Evolutionary conservation across 2,888 invertebrate genomes (phyloP), one percentile per base, ranked within the genome.

Genomic region (Hypomecis punctinalis): DNA sequence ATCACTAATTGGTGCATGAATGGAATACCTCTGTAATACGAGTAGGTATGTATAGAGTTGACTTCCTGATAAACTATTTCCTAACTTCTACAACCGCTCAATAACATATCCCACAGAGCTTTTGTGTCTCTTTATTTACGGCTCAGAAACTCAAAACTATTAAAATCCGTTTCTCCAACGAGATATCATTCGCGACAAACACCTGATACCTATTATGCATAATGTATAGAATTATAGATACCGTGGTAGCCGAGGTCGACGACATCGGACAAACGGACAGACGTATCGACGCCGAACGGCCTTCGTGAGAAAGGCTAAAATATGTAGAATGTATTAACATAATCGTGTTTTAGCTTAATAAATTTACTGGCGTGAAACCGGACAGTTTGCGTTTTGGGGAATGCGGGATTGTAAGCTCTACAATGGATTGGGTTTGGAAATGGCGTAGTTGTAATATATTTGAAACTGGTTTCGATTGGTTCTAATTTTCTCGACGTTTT

Each of bases 241-340:
- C 45, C 45, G 46, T 53, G 45, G 60, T 65, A 55, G 59, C 49
- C 11, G 68, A 78, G 88, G 85, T 89, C 90, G 82, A 76, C 77
- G 89, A 87, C 90, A 75, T 71, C 68, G 59, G 75, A 81, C 84
- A 91, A 91, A 91, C 91, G 59, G 75, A 81, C 84, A 91, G 91
- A 91, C 91, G 77, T 79, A 78, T 74, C 83, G 91, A 84, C 91
- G 90, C 91, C 91, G 69, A 47, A 67, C 76, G 81, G 75, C 82
- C 83, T 83, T 83, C 89, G 90, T 90, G 88, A 85, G 89, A 90
- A 89, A 79, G 76, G 71, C 78, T 80, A 74, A 85, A 83, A 85
- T 84, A 84, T 83, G 80, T 77, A 81, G 76, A 79, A 82, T 80
- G 57, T 71, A 90, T 91, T 91, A 79, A 72, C 90, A 91, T 91